Percentiles rank a stretch among this genome's conserved stretches.
phyloP scores from a whole-genome alignment of 2,888 invertebrate genomes.

The Keiferia lycopersicella region DNA sequence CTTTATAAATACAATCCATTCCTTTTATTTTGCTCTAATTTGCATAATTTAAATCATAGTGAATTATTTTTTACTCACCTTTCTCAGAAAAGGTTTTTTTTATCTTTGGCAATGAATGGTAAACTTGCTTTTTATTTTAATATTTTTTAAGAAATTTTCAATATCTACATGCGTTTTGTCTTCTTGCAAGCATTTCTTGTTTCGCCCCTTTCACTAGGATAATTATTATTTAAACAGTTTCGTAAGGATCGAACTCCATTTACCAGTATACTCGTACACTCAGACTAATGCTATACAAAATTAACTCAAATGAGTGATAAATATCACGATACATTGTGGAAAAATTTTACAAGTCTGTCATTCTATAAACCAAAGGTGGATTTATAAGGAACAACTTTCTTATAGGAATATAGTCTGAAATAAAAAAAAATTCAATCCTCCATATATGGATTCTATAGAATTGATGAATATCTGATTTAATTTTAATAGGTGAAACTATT shows the following conservation, averaged over 20 bases:
- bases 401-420: too few species aligned
- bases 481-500: too few species aligned
- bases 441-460: too few species aligned
- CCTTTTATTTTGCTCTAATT: constrained; percentile 5
- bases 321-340: too few species aligned
- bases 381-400: too few species aligned
- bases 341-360: too few species aligned
- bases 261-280: too few species aligned
- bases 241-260: constrained; percentile 14
- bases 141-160: neutral
- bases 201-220: constrained; percentile 14
- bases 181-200: neutral
- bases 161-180: constrained; percentile 22
- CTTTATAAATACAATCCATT: constrained; percentile 11
- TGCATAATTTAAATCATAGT: constrained; percentile 14
- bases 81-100: constrained; percentile 2
- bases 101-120: constrained; percentile 6
- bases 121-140: neutral
- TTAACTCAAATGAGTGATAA: too few species aligned
- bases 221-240: constrained; percentile 20
- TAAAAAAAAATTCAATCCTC: too few species aligned
- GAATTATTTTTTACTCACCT: neutral
- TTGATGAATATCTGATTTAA: too few species aligned
- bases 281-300: neutral
- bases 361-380: too few species aligned